These are phyloP conservation scores for Boleophthalmus pectinirostris DNA, from an alignment of 2,113 vertebrate species.

Conservation along the genomic window DNA sequence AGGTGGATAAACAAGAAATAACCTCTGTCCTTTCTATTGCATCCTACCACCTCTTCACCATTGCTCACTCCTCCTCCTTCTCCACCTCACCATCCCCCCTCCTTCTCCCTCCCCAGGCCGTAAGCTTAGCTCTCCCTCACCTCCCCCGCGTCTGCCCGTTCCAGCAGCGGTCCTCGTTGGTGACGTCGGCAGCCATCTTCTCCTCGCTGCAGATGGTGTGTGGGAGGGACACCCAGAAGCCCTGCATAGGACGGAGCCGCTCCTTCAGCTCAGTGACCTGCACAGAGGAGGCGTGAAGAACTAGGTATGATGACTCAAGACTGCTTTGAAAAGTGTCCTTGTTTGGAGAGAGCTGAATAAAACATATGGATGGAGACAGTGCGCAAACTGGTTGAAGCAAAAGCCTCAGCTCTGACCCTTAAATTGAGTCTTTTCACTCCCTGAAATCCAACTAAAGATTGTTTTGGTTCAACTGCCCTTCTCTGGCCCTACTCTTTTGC, in stretches of 20 bases:
- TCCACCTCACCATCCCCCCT: constrained; percentile 9
- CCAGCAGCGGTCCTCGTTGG: constrained; percentile 87
- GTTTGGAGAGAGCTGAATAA: constrained; percentile 41
- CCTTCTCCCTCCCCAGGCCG: not conserved
- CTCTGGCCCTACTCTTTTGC: constrained; percentile 4
- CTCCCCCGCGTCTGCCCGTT: constrained; percentile 79
- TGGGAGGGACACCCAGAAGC: constrained; percentile 87
- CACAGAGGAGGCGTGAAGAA: constrained; percentile 42
- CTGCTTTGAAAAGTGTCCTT: constrained; percentile 41
- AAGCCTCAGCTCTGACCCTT: constrained; percentile 25
- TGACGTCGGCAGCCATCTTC: constrained; percentile 80
- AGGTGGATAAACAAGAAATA: constrained; percentile 50
- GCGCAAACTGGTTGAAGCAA: constrained; percentile 28
- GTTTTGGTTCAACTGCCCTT: not conserved
- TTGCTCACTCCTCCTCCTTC: constrained; percentile 28
- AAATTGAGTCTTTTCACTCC: constrained; percentile 26
- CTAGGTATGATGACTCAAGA: constrained; percentile 64
- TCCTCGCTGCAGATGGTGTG: constrained; percentile 85
- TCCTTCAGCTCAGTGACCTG: constrained; percentile 87
- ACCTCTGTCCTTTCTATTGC: constrained; percentile 40
- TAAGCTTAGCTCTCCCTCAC: constrained; percentile 51
- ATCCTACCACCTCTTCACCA: constrained; percentile 44
- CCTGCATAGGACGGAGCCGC: constrained; percentile 80
- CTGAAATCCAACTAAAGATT: constrained; percentile 31
- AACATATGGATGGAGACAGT: constrained; percentile 30